These are phyloP conservation scores for Gymnoscelis rufifasciata DNA, from an alignment of 2,888 invertebrate genomes.

Conservation along the genomic window DNA sequence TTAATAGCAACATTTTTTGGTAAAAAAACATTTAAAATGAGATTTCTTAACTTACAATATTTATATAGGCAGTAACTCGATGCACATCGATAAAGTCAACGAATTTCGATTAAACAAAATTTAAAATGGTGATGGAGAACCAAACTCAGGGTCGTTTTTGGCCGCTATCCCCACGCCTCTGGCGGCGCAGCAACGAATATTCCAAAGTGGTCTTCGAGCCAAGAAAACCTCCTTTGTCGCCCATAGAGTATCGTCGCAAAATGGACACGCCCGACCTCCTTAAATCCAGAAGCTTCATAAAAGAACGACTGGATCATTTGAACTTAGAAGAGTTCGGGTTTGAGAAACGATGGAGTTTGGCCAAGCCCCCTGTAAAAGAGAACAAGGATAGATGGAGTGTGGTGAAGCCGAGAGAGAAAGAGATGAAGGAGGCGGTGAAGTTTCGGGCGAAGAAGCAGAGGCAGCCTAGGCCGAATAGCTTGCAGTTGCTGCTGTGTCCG, in stretches of 20 bases:
- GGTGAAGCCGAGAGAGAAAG: slow-evolving; percentile 32
- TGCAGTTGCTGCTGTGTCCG: slow-evolving; percentile 68
- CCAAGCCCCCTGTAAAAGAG: slow-evolving; percentile 60
- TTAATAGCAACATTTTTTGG: too few species aligned
- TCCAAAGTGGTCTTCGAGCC: slow-evolving; percentile 73
- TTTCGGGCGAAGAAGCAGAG: slow-evolving; percentile 62
- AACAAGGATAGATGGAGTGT: slow-evolving; percentile 20
- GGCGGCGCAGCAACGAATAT: slow-evolving; percentile 71
- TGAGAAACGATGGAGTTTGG: slow-evolving; percentile 56
- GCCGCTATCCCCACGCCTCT: slow-evolving; percentile 69
- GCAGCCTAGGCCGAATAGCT: slow-evolving; percentile 67
- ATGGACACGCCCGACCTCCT: slow-evolving; percentile 60
- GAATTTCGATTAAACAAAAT: slow-evolving; percentile 31
- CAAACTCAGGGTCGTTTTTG: slow-evolving; percentile 65
- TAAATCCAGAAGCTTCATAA: slow-evolving; percentile 54
- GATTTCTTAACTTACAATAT: slow-evolving; percentile 14
- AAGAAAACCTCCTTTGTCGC: slow-evolving; percentile 60
- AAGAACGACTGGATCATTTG: slow-evolving; percentile 56
- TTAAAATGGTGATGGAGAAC: slow-evolving; percentile 73
- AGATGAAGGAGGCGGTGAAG: slow-evolving; percentile 53
- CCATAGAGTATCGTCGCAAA: slow-evolving; percentile 52
- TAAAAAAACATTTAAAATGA: background rate
- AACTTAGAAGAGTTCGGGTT: slow-evolving; percentile 51
- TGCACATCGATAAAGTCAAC: slow-evolving; percentile 51
- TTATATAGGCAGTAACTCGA: slow-evolving; percentile 28